Evolutionary conservation across 2,113 vertebrate species (phyloP), one percentile per base, ranked within the genome.

Genomic region (Varanus salvator): DNA sequence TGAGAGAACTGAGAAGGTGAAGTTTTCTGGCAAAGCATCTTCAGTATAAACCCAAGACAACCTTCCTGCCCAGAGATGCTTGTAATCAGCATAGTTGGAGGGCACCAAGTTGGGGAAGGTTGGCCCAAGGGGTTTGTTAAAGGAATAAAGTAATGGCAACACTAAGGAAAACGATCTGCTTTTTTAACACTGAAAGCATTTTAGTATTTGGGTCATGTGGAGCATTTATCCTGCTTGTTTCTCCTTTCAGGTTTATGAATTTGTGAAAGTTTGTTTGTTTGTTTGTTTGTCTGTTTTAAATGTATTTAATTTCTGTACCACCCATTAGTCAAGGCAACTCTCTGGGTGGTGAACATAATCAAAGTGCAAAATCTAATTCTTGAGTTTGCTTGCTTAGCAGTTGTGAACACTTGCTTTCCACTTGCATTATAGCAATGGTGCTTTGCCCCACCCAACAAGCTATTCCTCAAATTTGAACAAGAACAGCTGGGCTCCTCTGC

Each of bases 191-290:
- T 12, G 31, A 15, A 15, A 5, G 17, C 27, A 84, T 68, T 84
- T 64, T 84, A 27, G 31, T 12, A 74, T 74, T 44, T 54, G 25
- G 66, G 82, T 68, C 64, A 27, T n/a, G 29, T 31, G 34, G 38
- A 74, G 50, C 29, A 74, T 85, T 86, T 57, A 83, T 74, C 69
- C 17, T 75, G 34, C 57, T 75, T 34, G 57, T 86, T 86, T 86
- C 23, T 34, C n/a, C 34, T 60, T 34, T 64, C 44, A 23, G 25
- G 23, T 8, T 76, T 17, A 68, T 76, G 6, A 8, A 2, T 54
- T 23, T 82, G 14, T 60, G 7, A 60, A n/a, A 44, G 38, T 44
- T 44, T 44, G 38, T 44, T 1, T 44, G 38, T 44, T 1, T 44
- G 38, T 44, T 44, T 44, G 38, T 44, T 44, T 44, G 38, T 44